Evolutionary conservation across 1,140 invertebrate genomes (phyloP).

Genomic region (Drosophila burlai): DNA sequence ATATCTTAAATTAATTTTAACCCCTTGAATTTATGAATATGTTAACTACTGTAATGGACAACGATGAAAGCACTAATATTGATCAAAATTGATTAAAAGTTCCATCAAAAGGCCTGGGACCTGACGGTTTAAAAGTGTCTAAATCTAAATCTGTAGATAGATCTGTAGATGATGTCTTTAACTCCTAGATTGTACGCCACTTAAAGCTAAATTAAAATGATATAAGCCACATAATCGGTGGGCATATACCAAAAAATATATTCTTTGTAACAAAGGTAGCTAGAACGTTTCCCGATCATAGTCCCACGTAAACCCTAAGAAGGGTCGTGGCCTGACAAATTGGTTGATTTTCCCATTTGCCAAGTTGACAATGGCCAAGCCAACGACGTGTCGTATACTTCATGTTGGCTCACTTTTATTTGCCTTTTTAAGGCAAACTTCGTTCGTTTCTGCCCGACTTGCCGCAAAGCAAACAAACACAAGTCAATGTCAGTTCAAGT

Average conservation of each 20-base stretch:
- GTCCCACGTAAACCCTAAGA: no score
- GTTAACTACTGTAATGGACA: no score
- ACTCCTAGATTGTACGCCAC: no score
- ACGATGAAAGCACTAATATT: not conserved
- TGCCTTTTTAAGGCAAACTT: constrained; percentile 53
- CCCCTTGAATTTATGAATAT: no score
- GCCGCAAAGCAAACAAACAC: constrained; percentile 61
- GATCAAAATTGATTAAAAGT: no score
- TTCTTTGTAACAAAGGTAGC: not conserved
- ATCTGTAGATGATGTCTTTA: not conserved
- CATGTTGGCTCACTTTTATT: constrained; percentile 33
- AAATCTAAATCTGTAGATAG: no score
- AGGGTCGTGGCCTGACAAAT: not conserved
- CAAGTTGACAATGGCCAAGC: constrained; percentile 8
- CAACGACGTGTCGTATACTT: constrained; percentile 9
- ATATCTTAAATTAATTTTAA: no score
- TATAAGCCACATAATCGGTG: not conserved
- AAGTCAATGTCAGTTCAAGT: constrained; percentile 73
- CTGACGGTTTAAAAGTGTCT: not conserved
- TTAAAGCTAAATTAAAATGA: not conserved
- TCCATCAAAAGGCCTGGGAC: no score
- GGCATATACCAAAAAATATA: not conserved
- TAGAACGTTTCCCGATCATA: not conserved
- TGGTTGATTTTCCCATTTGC: constrained; percentile 1
- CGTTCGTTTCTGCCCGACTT: constrained; percentile 20